Base-by-base conservation (phyloP, 2,797 vertebrate genomes). In the Sebastes goodei region DNA sequence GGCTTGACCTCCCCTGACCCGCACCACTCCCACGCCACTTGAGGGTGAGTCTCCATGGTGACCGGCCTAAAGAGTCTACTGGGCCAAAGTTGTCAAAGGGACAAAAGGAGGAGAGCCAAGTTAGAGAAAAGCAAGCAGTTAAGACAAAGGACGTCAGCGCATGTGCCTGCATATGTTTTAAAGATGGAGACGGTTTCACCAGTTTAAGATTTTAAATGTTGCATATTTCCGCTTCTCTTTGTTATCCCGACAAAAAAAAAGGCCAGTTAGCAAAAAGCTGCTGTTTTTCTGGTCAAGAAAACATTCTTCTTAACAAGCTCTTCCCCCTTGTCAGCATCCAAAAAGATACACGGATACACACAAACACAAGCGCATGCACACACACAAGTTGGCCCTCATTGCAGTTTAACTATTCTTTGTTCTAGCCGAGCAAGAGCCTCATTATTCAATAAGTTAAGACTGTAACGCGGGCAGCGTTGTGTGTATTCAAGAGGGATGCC, bases 381-480 rank as follows among this genome's bases (percentile, higher is more conserved):
- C 72, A 76, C 79, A 89, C 86, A 84, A 61, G 67, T 30, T 76
- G 76, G 63, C 74, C 80, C 73, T 89, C 86, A 92, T 80, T 86
- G 78, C 86, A 84, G 78, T 89, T 94, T 86, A 90, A 86, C 76
- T 87, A 69, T 92, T 82, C 85, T 91, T 92, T 89, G 81, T 89
- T 83, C 27, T 74, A 89, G 88, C 79, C 69, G 79, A 88, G 84
- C 66, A 53, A 82, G 75, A 88, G 89, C 81, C 86, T 92, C 90
- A 91, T 95, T 93, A 95, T 93, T 92, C 88, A 91, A 80, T 87
- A 91, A 91, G 90, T 90, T 88, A 87, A 88, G 85, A 88, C 82
- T 74, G 71, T 76, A 90, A 66, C 69, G 9, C 82, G 65, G 70
- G 78, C 84, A 53, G 71, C 55, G 79, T 38, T 86, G 84, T 81